A percentile compares a stretch with the other conserved stretches of the same genome.
phyloP scores from a whole-genome alignment of 2,113 vertebrate genomes.

The Tragelaphus strepsiceros region DNA sequence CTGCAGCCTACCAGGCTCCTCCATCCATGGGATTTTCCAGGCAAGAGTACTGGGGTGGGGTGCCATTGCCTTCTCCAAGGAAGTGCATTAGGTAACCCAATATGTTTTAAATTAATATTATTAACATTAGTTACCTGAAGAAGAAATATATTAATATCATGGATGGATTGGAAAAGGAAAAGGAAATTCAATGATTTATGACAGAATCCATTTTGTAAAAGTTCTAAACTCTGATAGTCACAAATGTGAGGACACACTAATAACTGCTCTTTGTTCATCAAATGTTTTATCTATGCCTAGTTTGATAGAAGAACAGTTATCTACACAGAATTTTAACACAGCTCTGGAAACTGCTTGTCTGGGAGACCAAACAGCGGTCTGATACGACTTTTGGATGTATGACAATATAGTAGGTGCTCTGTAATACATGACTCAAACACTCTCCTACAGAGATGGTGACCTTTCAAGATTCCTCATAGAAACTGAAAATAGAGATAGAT shows the following conservation, averaged over 20 bases:
- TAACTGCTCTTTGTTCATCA: background rate
- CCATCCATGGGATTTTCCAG: too few relatives aligned
- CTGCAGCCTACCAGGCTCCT: too few relatives aligned
- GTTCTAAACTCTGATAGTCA: background rate
- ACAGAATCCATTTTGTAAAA: background rate
- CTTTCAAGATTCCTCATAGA: conserved; percentile 22
- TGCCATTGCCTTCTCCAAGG: too few relatives aligned
- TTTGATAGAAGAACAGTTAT: conserved; percentile 21
- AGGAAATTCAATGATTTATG: background rate
- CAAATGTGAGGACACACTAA: background rate
- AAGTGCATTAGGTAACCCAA: background rate
- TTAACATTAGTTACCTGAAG: background rate
- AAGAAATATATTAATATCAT: background rate
- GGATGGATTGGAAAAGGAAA: background rate
- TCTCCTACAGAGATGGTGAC: background rate
- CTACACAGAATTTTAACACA: background rate
- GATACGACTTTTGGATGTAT: background rate
- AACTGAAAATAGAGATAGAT: background rate
- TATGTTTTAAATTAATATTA: background rate
- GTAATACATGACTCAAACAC: background rate
- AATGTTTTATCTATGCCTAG: background rate
- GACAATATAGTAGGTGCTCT: background rate
- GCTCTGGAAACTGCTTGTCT: background rate
- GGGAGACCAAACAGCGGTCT: background rate
- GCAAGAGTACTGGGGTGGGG: too few relatives aligned